Evolutionary conservation across 1,140 invertebrate species (phyloP).

Genomic region (Aphaenogaster floridana): DNA sequence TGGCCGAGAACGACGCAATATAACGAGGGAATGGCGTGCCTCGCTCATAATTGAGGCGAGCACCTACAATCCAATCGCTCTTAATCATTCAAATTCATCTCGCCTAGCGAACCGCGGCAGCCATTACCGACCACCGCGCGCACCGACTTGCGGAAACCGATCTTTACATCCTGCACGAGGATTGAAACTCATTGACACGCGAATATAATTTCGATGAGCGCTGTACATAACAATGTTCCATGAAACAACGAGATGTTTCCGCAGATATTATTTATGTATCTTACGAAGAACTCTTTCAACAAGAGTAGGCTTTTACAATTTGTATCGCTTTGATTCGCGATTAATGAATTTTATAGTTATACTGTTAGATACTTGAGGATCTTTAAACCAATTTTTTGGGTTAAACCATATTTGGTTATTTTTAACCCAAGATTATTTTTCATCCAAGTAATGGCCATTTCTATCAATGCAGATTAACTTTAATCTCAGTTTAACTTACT

Average conservation of each 20-base stretch:
- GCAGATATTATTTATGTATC: not conserved
- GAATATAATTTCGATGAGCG: slow-evolving; percentile 10
- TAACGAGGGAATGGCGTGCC: slow-evolving; percentile 86
- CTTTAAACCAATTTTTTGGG: no score
- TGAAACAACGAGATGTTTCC: not conserved
- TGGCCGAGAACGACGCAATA: slow-evolving; percentile 75
- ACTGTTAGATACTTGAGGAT: no score
- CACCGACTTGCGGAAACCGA: slow-evolving; percentile 64
- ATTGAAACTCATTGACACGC: slow-evolving; percentile 51
- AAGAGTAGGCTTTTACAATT: not conserved
- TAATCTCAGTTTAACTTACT: no score
- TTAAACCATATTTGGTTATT: no score
- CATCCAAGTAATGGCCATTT: no score
- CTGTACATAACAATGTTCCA: not conserved
- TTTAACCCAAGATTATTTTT: no score
- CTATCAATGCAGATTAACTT: no score
- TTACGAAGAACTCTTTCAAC: not conserved
- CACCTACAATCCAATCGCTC: slow-evolving; percentile 85
- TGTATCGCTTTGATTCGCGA: not conserved
- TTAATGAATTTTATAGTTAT: not conserved
- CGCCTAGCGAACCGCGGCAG: slow-evolving; percentile 69
- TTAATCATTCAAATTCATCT: slow-evolving; percentile 86
- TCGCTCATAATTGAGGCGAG: slow-evolving; percentile 84
- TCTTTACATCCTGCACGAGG: slow-evolving; percentile 21
- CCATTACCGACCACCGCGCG: slow-evolving; percentile 67